These are phyloP conservation scores for Dendrolimus punctatus DNA, from an alignment of 1,140 invertebrate species.

Conservation along the genomic window DNA sequence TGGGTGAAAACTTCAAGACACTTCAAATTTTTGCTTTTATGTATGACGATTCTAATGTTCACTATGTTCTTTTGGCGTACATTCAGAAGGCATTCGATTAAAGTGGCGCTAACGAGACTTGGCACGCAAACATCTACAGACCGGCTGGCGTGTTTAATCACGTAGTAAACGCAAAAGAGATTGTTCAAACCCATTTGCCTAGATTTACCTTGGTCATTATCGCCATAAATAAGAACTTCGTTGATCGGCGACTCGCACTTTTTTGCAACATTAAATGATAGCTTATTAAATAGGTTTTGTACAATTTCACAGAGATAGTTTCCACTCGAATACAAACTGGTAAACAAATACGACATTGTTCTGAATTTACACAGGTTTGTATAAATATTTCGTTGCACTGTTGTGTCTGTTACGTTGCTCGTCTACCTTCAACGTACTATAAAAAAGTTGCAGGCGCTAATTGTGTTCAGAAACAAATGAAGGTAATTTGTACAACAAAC, in stretches of 20 bases:
- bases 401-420: no score
- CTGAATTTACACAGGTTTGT: no score
- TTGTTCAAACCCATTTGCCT: constrained; percentile 40
- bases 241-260: constrained; percentile 15
- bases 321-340: no score
- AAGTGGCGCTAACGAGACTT: constrained; percentile 33
- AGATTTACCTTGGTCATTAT: constrained; percentile 22
- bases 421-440: no score
- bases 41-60: constrained; percentile 34
- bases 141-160: constrained; percentile 30
- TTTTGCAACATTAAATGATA: no score
- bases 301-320: no score
- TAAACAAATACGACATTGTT: no score
- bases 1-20: constrained; percentile 21
- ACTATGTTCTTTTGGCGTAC: constrained; percentile 29
- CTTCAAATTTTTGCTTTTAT: constrained; percentile 23
- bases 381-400: no score
- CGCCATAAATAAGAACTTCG: constrained; percentile 49
- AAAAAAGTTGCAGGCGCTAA: no score
- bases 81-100: constrained; percentile 36
- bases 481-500: no score
- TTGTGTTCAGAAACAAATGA: no score
- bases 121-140: constrained; percentile 45
- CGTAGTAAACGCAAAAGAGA: constrained; percentile 39
- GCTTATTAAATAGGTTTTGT: no score